A percentile compares a stretch with the other conserved stretches of the same genome.
These are phyloP conservation scores for Phymastichus coffea DNA, from an alignment of 1,140 invertebrate species.

Conservation along the genomic window DNA sequence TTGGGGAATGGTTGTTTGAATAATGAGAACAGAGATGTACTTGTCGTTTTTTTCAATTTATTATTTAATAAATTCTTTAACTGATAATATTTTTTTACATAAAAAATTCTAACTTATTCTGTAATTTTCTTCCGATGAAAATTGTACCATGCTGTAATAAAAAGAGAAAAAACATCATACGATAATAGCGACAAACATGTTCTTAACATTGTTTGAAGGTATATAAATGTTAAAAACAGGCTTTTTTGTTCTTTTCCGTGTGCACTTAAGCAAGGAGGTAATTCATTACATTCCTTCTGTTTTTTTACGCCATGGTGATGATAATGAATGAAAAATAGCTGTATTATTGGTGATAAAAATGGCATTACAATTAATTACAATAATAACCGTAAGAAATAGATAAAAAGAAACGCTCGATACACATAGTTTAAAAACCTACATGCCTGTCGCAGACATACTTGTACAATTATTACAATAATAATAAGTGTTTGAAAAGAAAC, in stretches of 20 bases:
- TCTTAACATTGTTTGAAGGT: conserved; percentile 29
- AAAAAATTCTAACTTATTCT: conserved; percentile 29
- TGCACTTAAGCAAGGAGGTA: conserved; percentile 8
- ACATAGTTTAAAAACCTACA: conserved; percentile 21
- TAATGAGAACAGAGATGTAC: conserved; percentile 6
- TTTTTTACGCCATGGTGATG: conserved; percentile 8
- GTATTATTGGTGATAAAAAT: conserved; percentile 15
- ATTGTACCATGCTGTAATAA: conserved; percentile 27
- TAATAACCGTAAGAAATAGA: conserved; percentile 11
- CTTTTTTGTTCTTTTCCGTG: conserved; percentile 18
- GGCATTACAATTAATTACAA: conserved; percentile 21
- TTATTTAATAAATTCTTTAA: conserved; percentile 30
- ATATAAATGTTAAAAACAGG: conserved; percentile 30
- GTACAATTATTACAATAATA: conserved; percentile 23
- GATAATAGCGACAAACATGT: conserved; percentile 22
- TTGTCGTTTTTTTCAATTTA: conserved; percentile 29
- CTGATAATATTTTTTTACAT: conserved; percentile 29
- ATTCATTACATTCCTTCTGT: conserved; percentile 9
- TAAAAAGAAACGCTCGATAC: conserved; percentile 11
- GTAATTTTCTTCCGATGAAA: conserved; percentile 25
- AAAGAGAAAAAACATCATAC: conserved; percentile 24
- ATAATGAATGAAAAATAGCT: conserved; percentile 8
- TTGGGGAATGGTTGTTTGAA: not conserved
- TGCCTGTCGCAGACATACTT: conserved; percentile 3
- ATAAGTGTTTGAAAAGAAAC: conserved; percentile 15